phyloP scores from a whole-genome alignment of 2,888 invertebrate species.

The Parnassius smintheus region DNA sequence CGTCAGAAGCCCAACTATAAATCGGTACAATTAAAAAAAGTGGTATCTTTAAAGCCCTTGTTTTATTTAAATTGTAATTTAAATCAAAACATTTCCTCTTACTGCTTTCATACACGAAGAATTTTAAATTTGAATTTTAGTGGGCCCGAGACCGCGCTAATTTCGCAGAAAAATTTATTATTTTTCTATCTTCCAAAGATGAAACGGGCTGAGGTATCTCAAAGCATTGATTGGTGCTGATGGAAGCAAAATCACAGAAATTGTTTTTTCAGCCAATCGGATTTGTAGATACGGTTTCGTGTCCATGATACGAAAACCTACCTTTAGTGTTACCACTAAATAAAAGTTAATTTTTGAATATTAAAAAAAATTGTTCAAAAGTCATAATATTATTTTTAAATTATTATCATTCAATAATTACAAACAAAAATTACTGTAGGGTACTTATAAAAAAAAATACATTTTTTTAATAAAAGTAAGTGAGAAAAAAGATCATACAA shows the following conservation, averaged over 20 bases:
- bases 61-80: conserved; percentile 5
- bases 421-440: background rate
- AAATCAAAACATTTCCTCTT: no score
- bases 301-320: conserved; percentile 1
- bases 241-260: background rate
- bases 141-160: conserved; percentile 54
- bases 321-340: conserved; percentile 5
- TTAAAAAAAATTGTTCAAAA: background rate
- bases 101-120: conserved; percentile 28
- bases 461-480: background rate
- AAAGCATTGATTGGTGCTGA: conserved; percentile 26
- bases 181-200: conserved; percentile 5
- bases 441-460: background rate
- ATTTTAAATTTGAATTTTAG: conserved; percentile 52
- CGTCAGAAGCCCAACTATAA: background rate
- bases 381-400: background rate
- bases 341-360: no score
- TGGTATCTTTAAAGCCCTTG: background rate
- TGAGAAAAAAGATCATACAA: background rate
- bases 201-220: conserved; percentile 18
- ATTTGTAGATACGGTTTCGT: background rate
- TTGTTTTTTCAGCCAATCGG: conserved; percentile 15
- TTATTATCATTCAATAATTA: background rate
- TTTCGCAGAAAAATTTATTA: conserved; percentile 51
- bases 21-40: background rate